Evolutionary conservation across 2,888 invertebrate genomes (phyloP).

Genomic region (Sarcophaga variegata): DNA sequence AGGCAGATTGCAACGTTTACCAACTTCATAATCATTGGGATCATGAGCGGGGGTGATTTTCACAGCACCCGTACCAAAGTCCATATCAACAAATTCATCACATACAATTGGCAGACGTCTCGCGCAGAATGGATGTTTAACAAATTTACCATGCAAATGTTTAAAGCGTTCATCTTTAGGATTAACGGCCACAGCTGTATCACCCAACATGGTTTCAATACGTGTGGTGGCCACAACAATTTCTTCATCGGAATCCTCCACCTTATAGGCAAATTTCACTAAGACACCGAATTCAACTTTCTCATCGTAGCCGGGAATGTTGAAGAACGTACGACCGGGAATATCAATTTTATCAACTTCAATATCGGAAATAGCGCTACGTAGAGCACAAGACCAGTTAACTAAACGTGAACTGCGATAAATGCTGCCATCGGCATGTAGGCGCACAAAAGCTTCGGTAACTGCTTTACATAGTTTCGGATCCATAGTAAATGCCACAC

Average conservation of each 20-base stretch:
- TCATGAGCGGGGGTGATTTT: slow-evolving; percentile 99
- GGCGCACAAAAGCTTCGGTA: slow-evolving; percentile 94
- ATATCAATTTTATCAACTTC: slow-evolving; percentile 98
- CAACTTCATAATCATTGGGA: slow-evolving; percentile 97
- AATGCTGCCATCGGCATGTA: slow-evolving; percentile 94
- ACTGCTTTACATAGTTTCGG: slow-evolving; percentile 93
- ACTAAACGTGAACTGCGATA: slow-evolving; percentile 97
- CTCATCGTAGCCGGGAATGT: slow-evolving; percentile 89
- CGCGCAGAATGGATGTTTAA: slow-evolving; percentile 93
- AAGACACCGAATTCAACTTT: slow-evolving; percentile 96
- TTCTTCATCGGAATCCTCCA: slow-evolving; percentile 86
- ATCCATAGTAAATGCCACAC: slow-evolving; percentile 98
- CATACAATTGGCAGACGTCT: slow-evolving; percentile 93
- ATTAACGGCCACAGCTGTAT: slow-evolving; percentile 98
- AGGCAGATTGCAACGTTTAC: slow-evolving; percentile 92
- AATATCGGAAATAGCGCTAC: slow-evolving; percentile 99
- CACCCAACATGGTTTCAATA: slow-evolving; percentile 98
- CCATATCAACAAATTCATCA: slow-evolving; percentile 96
- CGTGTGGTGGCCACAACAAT: slow-evolving; percentile 98
- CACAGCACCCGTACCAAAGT: slow-evolving; percentile 98
- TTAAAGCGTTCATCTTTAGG: slow-evolving; percentile 94
- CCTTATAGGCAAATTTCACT: slow-evolving; percentile 95
- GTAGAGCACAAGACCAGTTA: slow-evolving; percentile 98
- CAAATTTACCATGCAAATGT: slow-evolving; percentile 90
- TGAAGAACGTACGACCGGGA: slow-evolving; percentile 90